Evolutionary conservation across 2,888 invertebrate species (phyloP), one percentile per base, ranked within the genome.

Genomic region (Campoletis raptor): DNA sequence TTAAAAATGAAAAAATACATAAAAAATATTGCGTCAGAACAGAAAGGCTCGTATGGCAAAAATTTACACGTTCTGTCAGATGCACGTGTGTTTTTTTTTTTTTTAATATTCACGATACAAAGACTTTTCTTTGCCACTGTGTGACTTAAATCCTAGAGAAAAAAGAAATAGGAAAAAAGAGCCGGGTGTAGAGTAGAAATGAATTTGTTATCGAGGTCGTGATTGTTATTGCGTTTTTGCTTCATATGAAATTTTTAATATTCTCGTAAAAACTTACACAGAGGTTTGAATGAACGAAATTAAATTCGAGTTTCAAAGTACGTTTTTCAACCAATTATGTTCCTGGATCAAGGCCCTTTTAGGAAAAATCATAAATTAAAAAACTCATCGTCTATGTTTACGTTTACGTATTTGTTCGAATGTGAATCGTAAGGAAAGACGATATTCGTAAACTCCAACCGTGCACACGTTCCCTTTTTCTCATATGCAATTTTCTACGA

Each of bases 181-280:
- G 24, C 12, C 5, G 21, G 52, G 18, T 40, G 52, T 40, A 36
- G 15, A 52, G 67, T 45, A 42, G 54, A 77, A 83, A 85, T 83
- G 74, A 85, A 83, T 83, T 86, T 36, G 76, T 83, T 61, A 83
- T 82, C 85, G 85, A 85, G 85, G 82, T 66, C 85, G 82, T 66
- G 54, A 79, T 85, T 85, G 64, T 82, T 76, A 42, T 72, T 61
- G 30, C n/a, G 24, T 48, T 9, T 57, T 12, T 24, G 4, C 24
- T 8, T 54, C 8, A 2, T 54, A 3, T 24, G 9, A 10, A 0
- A 24, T 57, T 57, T 48, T 15, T 18, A 4, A 48, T 48, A 48
- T 48, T 48, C 48, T 48, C 8, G 48, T 48, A 18, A 18, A 18
- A 0, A 48, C 18, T 48, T 48, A 18, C 48, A 12, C 15, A 3